Base-by-base conservation (phyloP, 2,797 vertebrate species). In the Syngnathus rostellatus region DNA sequence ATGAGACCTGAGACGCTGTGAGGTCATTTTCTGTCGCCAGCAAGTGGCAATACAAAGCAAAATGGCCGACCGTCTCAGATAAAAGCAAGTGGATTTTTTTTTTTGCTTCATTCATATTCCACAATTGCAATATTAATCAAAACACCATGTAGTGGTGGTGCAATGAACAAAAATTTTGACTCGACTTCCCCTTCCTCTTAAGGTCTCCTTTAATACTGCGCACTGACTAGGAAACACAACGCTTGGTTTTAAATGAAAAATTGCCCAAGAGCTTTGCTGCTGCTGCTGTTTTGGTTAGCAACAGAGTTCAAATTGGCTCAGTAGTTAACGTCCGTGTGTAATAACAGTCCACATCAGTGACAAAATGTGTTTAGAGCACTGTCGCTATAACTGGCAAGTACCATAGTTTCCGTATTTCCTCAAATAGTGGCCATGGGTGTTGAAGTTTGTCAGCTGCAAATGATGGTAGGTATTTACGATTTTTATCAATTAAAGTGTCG, bases 351-450 rank as follows among this genome's bases (percentile, higher is more conserved):
- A 21, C 21, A 54, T 16, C 12, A 31, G 10, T 19, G 65, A 63
- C 38, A 40, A 19, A 31, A 5, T 68, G 45, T 17, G 67, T 66
- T 72, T 59, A 68, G 46, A 69, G 55, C 68, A 62, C 38, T 65
- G 50, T 65, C 62, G 21, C 14, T 61, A 48, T 39, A 67, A 61
- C 51, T 66, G 48, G 65, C 40, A 66, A 62, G 2, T 8, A 19
- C 19, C 19, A 41, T 19, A 19, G 10, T 31, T 37, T 12, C 54
- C 23, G 14, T 7, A 31, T 23, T 55, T 55, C 23, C 25, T 2
- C 25, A 54, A 12, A 31, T 55, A 55, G n/a, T 55, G 11, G 11
- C 54, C 8, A 31, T 5, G n/a, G 51, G 7, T 53, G 51, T 53
- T 53, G 11, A 14, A 31, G 12, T 31, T 55, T 2, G 31, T 55